Conservation (phyloP, 2,888 invertebrate genomes). For the Bimastos eiseni region DNA sequence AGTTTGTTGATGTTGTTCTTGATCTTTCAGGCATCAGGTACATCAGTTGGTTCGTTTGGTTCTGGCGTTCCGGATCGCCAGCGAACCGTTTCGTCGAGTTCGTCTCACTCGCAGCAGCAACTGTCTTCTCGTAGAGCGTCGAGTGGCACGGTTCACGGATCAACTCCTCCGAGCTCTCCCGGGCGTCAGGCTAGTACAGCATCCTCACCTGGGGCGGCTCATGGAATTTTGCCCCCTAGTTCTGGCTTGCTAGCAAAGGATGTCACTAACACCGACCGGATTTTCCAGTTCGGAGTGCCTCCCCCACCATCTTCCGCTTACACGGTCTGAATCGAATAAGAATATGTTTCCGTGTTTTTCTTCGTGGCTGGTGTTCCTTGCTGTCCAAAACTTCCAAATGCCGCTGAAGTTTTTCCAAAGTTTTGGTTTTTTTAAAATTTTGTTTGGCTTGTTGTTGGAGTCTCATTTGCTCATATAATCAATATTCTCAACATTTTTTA, state of each 20-base stretch:
- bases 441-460: not conserved
- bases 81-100: conserved; percentile 16
- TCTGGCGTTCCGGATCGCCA: not conserved
- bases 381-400: not conserved
- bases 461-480: not conserved
- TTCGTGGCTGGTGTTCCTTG: not conserved
- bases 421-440: not conserved
- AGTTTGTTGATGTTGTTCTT: not conserved
- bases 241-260: conserved; percentile 24
- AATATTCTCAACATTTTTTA: not conserved
- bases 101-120: conserved; percentile 18
- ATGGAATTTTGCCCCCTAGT: conserved; percentile 23
- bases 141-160: not conserved
- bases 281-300: conserved; percentile 41
- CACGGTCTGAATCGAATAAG: conserved; percentile 35
- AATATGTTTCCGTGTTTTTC: not conserved
- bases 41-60: not conserved
- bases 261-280: conserved; percentile 19
- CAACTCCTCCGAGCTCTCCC: not conserved
- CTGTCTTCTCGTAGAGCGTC: not conserved
- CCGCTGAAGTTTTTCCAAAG: not conserved
- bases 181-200: conserved; percentile 21
- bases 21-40: not conserved
- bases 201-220: not conserved
- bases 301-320: conserved; percentile 33